A percentile compares a stretch with the other conserved stretches of the same genome.
phyloP scores from a whole-genome alignment of 2,113 vertebrate species.

The Protobothrops flavoviridis region DNA sequence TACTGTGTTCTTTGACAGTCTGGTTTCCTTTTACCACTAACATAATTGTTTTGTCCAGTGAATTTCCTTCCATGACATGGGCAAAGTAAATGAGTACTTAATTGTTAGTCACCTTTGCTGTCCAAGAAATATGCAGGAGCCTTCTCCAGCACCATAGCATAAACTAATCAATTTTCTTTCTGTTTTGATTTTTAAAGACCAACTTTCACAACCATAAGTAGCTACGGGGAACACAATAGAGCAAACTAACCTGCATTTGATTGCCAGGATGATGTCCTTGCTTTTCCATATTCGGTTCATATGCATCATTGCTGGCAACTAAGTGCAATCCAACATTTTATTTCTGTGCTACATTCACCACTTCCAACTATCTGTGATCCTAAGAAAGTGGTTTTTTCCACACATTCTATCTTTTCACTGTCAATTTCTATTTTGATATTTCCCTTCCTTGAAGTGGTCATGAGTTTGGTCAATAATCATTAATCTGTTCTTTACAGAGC shows the following conservation, averaged over 20 bases:
- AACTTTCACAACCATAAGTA: background rate
- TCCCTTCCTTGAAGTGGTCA: background rate
- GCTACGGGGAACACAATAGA: background rate
- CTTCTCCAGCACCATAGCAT: background rate
- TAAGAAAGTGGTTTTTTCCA: background rate
- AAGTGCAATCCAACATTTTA: background rate
- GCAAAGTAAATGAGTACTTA: background rate
- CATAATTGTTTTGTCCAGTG: background rate
- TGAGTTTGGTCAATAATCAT: background rate
- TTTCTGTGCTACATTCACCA: background rate
- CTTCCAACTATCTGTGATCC: background rate
- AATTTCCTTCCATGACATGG: background rate
- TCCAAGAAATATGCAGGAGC: background rate
- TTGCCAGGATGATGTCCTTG: background rate
- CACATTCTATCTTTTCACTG: background rate
- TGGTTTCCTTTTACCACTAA: background rate
- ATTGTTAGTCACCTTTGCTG: background rate
- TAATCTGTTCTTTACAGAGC: background rate
- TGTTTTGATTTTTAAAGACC: background rate
- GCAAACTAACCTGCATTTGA: background rate
- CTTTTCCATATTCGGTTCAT: background rate
- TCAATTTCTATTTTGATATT: background rate
- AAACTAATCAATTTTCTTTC: background rate
- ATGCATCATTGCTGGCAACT: background rate
- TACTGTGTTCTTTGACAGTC: background rate